Evolutionary conservation across 2,113 vertebrate genomes (phyloP).

Genomic region (Equus przewalskii): DNA sequence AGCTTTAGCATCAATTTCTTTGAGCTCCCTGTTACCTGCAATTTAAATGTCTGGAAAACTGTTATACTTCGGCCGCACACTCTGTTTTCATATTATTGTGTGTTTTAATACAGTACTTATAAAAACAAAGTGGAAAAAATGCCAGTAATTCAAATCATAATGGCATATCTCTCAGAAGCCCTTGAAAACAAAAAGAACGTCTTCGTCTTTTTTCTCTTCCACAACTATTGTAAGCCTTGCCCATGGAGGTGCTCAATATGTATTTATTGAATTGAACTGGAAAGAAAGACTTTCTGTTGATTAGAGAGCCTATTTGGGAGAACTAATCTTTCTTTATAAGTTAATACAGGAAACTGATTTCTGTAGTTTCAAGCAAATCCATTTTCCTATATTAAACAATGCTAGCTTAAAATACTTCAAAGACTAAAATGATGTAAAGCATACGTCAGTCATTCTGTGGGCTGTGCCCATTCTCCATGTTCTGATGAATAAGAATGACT

Average conservation of each 20-base stretch:
- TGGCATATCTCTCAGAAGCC: background rate
- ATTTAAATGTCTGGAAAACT: background rate
- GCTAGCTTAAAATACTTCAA: slow-evolving; percentile 72
- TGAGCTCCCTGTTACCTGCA: background rate
- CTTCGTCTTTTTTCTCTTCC: background rate
- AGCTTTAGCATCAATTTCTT: background rate
- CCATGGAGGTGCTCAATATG: background rate
- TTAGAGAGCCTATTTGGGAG: slow-evolving; percentile 40
- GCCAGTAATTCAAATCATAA: background rate
- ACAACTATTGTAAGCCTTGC: background rate
- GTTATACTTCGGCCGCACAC: background rate
- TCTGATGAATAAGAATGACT: slow-evolving; percentile 74
- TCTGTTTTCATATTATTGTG: background rate
- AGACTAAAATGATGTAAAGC: slow-evolving; percentile 64
- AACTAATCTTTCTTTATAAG: slow-evolving; percentile 62
- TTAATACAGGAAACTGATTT: slow-evolving; percentile 64
- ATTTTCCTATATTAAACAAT: slow-evolving; percentile 74
- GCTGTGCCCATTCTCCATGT: slow-evolving; percentile 51
- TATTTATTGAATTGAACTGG: background rate
- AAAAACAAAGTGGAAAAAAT: slow-evolving; percentile 11
- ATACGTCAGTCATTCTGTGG: slow-evolving; percentile 56
- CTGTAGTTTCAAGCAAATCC: slow-evolving; percentile 54
- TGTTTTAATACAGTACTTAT: slow-evolving; percentile 31
- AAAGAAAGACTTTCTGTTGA: slow-evolving; percentile 24
- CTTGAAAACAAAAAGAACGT: background rate